Percentiles rank a stretch among this genome's conserved stretches.
Conservation (phyloP, 2,797 vertebrate species). For the Rhabdophis nuchalis region DNA sequence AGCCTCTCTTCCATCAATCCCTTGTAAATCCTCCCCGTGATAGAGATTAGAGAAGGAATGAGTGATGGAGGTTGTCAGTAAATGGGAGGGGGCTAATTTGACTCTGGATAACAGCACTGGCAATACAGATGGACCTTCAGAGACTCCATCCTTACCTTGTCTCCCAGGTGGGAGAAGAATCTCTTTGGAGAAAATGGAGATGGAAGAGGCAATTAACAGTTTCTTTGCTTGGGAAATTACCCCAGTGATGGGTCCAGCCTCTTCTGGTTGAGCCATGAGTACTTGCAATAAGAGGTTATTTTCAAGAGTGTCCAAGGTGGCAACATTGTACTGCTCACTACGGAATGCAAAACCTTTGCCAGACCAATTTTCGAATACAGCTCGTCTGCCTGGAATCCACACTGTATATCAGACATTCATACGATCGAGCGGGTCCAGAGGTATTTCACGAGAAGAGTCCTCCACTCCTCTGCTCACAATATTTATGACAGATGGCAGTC, state of each 20-base stretch:
- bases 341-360: too few species aligned
- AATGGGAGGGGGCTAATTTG: constrained; percentile 63
- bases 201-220: neutral
- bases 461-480: too few species aligned
- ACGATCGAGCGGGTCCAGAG: too few species aligned
- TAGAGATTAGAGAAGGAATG: constrained; percentile 68
- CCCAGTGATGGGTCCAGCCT: neutral
- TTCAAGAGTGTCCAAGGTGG: neutral
- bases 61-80: constrained; percentile 68
- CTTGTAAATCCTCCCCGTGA: constrained; percentile 69
- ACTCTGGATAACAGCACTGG: constrained; percentile 59
- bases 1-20: constrained; percentile 60
- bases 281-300: neutral
- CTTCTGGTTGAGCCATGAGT: neutral
- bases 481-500: too few species aligned
- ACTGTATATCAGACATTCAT: too few species aligned
- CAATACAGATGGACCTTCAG: constrained; percentile 8
- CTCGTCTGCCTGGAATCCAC: too few species aligned
- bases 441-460: too few species aligned
- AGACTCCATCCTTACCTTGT: constrained; percentile 17
- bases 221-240: neutral
- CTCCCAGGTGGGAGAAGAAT: neutral
- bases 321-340: too few species aligned
- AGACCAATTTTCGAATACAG: too few species aligned
- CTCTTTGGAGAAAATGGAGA: neutral